Base-by-base conservation (phyloP, 2,888 invertebrate genomes). In the Atherix ibis region DNA sequence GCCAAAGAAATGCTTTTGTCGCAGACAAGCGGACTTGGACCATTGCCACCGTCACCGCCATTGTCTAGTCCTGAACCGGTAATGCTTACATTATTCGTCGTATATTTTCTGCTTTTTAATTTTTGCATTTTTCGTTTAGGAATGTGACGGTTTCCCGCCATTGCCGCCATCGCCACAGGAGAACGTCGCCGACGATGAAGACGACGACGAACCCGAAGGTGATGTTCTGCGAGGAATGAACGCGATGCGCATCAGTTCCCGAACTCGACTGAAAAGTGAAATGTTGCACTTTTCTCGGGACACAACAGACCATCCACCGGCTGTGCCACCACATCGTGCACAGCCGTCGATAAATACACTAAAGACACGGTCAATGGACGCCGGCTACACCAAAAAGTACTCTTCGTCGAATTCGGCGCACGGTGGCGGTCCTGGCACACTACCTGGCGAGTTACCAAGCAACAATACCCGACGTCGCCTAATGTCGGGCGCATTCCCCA, bases 321-420 rank as follows among this genome's bases (percentile, higher is more conserved):
- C 70, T 38, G 76, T 81, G 44, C 82, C 81, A 26, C 80, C 79
- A 38, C 80, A 81, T 52, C 70, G 73, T 24, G 70, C 71, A 10
- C 50, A 55, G 12, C 65, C 71, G 31, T 70, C 71, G 22, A 56
- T 62, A 5, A 76, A 73, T 51, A 81, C 82, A 42, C 67, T 85
- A 40, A 84, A 83, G 57, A 83, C 84, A 43, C 71, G 84, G 49
- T 84, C 84, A 5, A 84, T 85, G 76, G 84, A 85, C 53, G 79
- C 79, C 3, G 77, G 78, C 43, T 82, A 77, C 51, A 74, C 70
- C 42, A 70, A 71, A 51, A 66, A 69, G 45, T 66, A 70, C 43
- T 53, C 52, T 39, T 51, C 40, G 68, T 67, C 56, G 58, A 63
- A 46, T 65, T 72, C 50, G 64, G 68, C 58, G 56, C 67, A 53